Conservation (phyloP, 2,888 invertebrate genomes). For the Sphinx pinastri region DNA sequence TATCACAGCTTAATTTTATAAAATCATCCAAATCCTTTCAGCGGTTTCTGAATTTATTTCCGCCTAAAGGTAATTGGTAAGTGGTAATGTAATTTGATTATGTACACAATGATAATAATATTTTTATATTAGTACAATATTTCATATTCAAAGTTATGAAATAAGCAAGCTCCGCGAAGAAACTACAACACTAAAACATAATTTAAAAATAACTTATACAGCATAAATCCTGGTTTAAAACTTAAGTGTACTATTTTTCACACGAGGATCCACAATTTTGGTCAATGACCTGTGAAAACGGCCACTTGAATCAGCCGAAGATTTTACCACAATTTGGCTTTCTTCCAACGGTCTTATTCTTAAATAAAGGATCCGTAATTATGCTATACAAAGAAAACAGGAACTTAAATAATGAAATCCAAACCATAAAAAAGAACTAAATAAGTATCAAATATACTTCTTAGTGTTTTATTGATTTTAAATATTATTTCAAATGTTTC, state of each 20-base stretch:
- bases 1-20: too few species aligned
- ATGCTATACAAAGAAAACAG: neutral
- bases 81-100: too few species aligned
- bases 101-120: too few species aligned
- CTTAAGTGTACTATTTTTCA: slow-evolving; percentile 25
- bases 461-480: too few species aligned
- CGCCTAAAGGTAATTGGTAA: too few species aligned
- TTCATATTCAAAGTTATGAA: too few species aligned
- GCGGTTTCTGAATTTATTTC: too few species aligned
- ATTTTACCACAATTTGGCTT: slow-evolving; percentile 39
- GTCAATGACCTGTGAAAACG: slow-evolving; percentile 41
- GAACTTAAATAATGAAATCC: neutral
- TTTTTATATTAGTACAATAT: too few species aligned
- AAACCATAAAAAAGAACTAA: too few species aligned
- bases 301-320: slow-evolving; percentile 37
- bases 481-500: too few species aligned
- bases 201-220: neutral
- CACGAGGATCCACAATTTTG: slow-evolving; percentile 20
- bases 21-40: too few species aligned
- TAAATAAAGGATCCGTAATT: slow-evolving; percentile 32
- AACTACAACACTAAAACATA: neutral
- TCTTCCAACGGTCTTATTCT: slow-evolving; percentile 37
- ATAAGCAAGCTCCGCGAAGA: neutral
- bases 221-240: slow-evolving; percentile 14
- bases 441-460: too few species aligned